phyloP scores from a whole-genome alignment of 2,888 invertebrate genomes.

The Cosmopolites sordidus region DNA sequence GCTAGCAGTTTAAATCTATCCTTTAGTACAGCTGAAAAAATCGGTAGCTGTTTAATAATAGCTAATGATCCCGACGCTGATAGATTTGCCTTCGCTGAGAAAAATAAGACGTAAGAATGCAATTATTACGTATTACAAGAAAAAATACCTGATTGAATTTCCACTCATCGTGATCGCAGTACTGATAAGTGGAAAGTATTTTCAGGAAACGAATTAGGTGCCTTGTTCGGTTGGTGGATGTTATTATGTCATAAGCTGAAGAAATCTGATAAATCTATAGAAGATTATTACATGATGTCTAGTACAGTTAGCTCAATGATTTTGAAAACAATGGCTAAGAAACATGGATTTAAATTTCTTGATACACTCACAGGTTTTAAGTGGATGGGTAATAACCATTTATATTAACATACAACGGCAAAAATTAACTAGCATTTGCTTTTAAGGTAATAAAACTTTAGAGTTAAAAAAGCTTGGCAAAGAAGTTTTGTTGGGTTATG shows the following conservation, averaged over 20 bases:
- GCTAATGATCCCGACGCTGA: constrained; percentile 99
- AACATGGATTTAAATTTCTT: constrained; percentile 69
- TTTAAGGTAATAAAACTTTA: constrained; percentile 5
- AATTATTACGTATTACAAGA: too few species aligned
- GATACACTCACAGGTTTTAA: constrained; percentile 98
- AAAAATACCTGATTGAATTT: too few species aligned
- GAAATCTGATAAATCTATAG: constrained; percentile 48
- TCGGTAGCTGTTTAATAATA: constrained; percentile 69
- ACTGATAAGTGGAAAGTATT: constrained; percentile 82
- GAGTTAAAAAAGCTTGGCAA: constrained; percentile 2
- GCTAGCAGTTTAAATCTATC: constrained; percentile 60
- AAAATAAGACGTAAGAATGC: constrained; percentile 60
- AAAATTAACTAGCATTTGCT: too few species aligned
- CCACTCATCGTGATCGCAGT: too few species aligned
- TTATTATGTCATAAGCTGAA: constrained; percentile 58
- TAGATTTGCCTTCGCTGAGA: constrained; percentile 88
- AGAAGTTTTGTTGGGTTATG: background rate
- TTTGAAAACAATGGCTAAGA: constrained; percentile 70
- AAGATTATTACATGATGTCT: constrained; percentile 76
- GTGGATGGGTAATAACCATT: too few species aligned
- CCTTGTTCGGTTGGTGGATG: constrained; percentile 92
- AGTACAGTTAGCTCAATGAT: constrained; percentile 98
- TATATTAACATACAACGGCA: too few species aligned
- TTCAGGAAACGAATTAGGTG: constrained; percentile 92
- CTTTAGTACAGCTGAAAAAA: constrained; percentile 68